These are phyloP conservation scores for Corynorhinus townsendii DNA, from an alignment of 2,113 vertebrate genomes.

Conservation along the genomic window DNA sequence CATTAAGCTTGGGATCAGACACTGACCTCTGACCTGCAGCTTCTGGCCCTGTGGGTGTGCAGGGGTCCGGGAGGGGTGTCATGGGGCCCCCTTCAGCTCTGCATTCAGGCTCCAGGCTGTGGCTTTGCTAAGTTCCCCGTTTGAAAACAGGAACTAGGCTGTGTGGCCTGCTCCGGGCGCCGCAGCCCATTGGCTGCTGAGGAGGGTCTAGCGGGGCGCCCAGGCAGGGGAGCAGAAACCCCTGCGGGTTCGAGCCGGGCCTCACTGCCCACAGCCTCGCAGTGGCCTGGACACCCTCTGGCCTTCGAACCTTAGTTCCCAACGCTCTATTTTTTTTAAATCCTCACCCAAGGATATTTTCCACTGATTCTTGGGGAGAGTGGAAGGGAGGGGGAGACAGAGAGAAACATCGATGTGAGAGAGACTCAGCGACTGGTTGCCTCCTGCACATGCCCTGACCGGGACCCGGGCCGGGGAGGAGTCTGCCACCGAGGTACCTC, in stretches of 20 bases:
- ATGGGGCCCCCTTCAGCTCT: background rate
- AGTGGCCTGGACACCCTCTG: background rate
- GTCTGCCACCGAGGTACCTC: no score
- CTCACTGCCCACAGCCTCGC: background rate
- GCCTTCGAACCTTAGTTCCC: background rate
- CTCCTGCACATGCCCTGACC: no score
- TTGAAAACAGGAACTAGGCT: slow-evolving; percentile 68
- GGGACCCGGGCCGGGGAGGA: no score
- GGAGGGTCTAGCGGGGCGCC: rapidly evolving
- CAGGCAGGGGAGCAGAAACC: background rate
- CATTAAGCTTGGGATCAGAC: background rate
- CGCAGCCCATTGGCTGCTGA: slow-evolving; percentile 46
- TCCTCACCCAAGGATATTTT: no score
- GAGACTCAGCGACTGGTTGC: no score
- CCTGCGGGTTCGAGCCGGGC: rapidly evolving
- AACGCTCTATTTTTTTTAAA: background rate
- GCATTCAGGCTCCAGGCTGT: background rate
- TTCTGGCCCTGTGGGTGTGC: background rate
- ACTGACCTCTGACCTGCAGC: slow-evolving; percentile 68
- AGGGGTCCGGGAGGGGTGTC: background rate
- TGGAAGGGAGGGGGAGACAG: no score
- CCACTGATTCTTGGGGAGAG: no score
- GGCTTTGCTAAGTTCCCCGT: slow-evolving; percentile 3
- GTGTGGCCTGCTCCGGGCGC: background rate
- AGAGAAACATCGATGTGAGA: no score